phyloP scores from a whole-genome alignment of 2,888 invertebrate species.

The Leptopterna dolabrata region DNA sequence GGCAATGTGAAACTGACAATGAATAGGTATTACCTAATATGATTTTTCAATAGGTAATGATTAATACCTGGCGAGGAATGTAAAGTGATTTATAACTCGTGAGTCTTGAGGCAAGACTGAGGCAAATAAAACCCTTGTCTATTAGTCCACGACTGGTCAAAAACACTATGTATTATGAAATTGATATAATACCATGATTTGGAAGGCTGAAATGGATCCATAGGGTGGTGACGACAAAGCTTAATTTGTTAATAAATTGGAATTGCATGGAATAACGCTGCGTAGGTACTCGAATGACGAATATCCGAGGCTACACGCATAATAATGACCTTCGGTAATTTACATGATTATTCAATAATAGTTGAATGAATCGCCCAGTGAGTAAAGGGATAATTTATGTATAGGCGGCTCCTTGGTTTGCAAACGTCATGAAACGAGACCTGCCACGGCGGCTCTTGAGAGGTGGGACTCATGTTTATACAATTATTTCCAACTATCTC shows the following conservation, averaged over 20 bases:
- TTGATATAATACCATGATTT: neutral
- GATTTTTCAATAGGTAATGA: no score
- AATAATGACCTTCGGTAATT: slow-evolving; percentile 16
- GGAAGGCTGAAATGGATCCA: neutral
- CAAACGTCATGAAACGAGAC: slow-evolving; percentile 15
- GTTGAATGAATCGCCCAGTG: slow-evolving; percentile 8
- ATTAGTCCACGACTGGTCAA: no score
- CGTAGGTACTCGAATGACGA: neutral
- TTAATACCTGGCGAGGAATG: no score
- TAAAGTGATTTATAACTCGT: no score
- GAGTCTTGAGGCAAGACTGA: no score
- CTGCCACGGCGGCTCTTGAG: neutral
- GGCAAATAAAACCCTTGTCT: no score
- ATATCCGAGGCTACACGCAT: slow-evolving; percentile 4
- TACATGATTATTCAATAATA: slow-evolving; percentile 51
- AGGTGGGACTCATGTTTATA: slow-evolving; percentile 8
- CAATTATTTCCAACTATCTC: slow-evolving; percentile 13
- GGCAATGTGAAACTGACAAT: no score
- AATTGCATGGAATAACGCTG: neutral
- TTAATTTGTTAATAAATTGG: neutral
- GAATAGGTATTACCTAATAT: no score
- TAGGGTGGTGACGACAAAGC: neutral
- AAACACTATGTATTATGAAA: no score
- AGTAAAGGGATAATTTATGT: slow-evolving; percentile 26
- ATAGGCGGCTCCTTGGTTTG: neutral